These are phyloP conservation scores for Phataginus tricuspis DNA, from an alignment of 2,797 vertebrate genomes.

Conservation along the genomic window DNA sequence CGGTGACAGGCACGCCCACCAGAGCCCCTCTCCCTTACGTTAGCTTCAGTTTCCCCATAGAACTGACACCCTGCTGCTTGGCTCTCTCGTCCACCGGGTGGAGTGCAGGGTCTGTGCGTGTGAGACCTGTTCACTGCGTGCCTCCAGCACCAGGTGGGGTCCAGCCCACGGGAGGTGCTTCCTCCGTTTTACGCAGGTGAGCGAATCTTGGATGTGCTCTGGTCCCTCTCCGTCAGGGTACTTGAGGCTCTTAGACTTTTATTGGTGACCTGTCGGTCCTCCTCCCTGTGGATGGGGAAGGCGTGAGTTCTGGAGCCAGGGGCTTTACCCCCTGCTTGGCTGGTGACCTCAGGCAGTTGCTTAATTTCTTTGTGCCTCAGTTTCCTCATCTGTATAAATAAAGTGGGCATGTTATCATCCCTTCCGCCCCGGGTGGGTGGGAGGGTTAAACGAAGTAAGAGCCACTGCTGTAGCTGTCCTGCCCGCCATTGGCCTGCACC, in stretches of 20 bases:
- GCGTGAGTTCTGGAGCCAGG: neutral
- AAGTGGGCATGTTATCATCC: neutral
- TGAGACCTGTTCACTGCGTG: too few species aligned
- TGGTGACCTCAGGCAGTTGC: neutral
- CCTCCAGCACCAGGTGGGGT: neutral
- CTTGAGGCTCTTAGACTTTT: neutral
- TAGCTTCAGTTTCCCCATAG: neutral
- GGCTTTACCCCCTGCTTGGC: neutral
- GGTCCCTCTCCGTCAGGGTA: neutral
- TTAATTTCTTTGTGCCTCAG: neutral
- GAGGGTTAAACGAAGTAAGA: too few species aligned
- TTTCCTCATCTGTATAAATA: neutral
- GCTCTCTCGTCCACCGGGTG: neutral
- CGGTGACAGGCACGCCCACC: neutral
- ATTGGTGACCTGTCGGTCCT: fast-evolving
- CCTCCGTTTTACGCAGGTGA: neutral
- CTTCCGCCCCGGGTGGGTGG: neutral
- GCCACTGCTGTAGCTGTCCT: fast-evolving
- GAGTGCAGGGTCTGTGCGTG: fast-evolving
- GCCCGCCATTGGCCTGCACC: fast-evolving
- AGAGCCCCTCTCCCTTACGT: neutral
- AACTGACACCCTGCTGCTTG: fast-evolving
- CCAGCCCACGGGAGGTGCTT: neutral
- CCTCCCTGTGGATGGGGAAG: neutral
- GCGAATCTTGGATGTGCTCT: neutral